Evolutionary conservation across 23 tunicate species (phyloP), one percentile per base, ranked within the genome.

Genomic region (Ascidia mentula): DNA sequence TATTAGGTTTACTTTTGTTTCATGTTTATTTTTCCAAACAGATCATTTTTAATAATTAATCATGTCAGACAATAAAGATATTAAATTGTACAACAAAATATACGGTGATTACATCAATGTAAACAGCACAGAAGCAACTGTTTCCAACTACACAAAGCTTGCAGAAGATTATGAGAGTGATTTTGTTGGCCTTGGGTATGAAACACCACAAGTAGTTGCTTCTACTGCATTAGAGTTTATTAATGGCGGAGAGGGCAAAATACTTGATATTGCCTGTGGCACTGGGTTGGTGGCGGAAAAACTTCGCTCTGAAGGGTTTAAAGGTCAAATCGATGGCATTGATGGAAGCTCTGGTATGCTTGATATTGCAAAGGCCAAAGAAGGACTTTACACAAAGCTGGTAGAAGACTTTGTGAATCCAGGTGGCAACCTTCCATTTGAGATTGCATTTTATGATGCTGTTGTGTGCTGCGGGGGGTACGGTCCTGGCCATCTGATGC

Each of bases 401-500:
- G 46, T 28, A 6, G 84, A 85, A 31, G 75, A 24, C 30, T 85
- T 69, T 70, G 70, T 85, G 4, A 30, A 31, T 38, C 72, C 72
- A 0, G 89, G 81, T 37, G 39, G 0, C 3, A 37, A 36, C 17
- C 46, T 79, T 0, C 65, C 59, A n/a, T 72, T 71, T 46, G 53
- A 26, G 17, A 74, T 69, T 17, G 42, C 81, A 32, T 4, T 53
- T 24, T 85, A 78, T 85, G 89, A 69, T 72, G 83, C 75, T 70
- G 84, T 85, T 9, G 89, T 85, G 28, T 85, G 89, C 35, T 85
- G 69, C 35, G 89, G 89, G 17, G 89, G 89, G 18, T 85, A 80
- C 36, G 89, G 89, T 7, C 89, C 89, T 8, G 83, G 84, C 26
- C 89, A 85, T 72, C 40, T 85, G 4, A 20, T 32, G 28, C 89